A percentile compares a stretch with the other conserved stretches of the same genome.
Evolutionary conservation across 2,888 invertebrate species (phyloP).

Genomic region (Platycheirus rosarum): DNA sequence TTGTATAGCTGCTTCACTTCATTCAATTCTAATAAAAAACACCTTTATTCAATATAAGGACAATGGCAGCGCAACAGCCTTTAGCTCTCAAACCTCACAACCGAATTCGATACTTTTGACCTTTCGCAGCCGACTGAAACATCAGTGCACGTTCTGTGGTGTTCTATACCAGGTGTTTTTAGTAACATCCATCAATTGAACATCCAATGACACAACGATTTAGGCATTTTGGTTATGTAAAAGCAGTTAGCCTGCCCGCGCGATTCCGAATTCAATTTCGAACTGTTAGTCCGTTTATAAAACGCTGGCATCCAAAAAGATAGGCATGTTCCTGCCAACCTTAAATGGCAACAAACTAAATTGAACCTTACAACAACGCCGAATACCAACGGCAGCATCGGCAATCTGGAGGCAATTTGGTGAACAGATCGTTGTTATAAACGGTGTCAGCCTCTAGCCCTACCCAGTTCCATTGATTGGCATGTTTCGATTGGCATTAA

Average conservation of each 20-base stretch:
- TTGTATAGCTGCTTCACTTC: no score
- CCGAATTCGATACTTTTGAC: no score
- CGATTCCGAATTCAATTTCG: conserved; percentile 48
- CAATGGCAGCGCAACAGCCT: no score
- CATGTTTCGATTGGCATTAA: conserved; percentile 35
- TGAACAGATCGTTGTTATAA: conserved; percentile 42
- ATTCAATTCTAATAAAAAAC: no score
- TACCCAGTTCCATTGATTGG: conserved; percentile 38
- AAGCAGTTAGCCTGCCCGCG: conserved; percentile 19
- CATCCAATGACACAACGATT: conserved; percentile 24
- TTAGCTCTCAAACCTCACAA: no score
- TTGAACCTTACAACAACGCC: neutral
- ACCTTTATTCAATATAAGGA: no score
- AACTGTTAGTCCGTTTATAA: conserved; percentile 23
- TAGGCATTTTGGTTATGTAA: conserved; percentile 27
- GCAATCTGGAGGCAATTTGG: conserved; percentile 56
- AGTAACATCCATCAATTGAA: conserved; percentile 4
- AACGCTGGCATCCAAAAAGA: neutral
- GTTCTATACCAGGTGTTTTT: neutral
- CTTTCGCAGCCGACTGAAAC: neutral
- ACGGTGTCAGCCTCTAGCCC: conserved; percentile 37
- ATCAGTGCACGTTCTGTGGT: conserved; percentile 1
- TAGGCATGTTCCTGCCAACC: neutral
- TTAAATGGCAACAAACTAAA: neutral
- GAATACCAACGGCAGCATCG: conserved; percentile 6